phyloP scores from a whole-genome alignment of 2,113 vertebrate species.

The Aphyosemion australe region DNA sequence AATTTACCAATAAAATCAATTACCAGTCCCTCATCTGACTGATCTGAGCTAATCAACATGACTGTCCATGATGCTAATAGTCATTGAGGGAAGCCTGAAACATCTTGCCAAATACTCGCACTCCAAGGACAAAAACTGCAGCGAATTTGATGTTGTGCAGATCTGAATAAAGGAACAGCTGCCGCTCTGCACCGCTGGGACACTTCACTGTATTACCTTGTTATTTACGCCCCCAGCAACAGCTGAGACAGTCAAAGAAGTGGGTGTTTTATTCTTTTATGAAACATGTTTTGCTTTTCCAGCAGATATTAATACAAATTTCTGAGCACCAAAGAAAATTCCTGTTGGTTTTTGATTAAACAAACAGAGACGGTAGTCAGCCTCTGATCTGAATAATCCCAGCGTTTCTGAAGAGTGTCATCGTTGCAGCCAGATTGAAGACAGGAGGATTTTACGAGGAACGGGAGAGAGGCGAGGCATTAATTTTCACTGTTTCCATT shows the following conservation, averaged over 20 bases:
- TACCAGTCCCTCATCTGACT: constrained; percentile 58
- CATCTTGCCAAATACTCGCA: constrained; percentile 27
- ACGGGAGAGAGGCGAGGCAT: constrained; percentile 32
- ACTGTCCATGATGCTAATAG: constrained; percentile 51
- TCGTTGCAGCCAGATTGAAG: constrained; percentile 22
- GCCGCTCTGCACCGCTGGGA: constrained; percentile 11
- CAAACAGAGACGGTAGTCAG: neutral
- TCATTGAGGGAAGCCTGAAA: constrained; percentile 44
- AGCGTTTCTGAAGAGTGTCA: constrained; percentile 31
- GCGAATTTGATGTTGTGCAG: constrained; percentile 36
- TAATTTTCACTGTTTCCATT: constrained; percentile 64
- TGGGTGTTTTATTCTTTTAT: constrained; percentile 28
- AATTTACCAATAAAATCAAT: constrained; percentile 61
- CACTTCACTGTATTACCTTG: constrained; percentile 17
- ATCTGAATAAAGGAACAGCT: constrained; percentile 27
- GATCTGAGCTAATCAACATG: constrained; percentile 66
- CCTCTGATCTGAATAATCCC: constrained; percentile 32
- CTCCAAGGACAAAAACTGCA: constrained; percentile 60
- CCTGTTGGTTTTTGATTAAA: constrained; percentile 34
- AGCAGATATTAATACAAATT: constrained; percentile 16
- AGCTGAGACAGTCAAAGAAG: constrained; percentile 17
- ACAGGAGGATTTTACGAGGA: constrained; percentile 12
- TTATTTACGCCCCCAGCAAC: constrained; percentile 18
- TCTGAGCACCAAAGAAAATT: constrained; percentile 21
- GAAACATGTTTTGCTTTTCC: constrained; percentile 21